A percentile compares a stretch with the other conserved stretches of the same genome.
These are phyloP conservation scores for Spinibarbus caldwelli DNA, from an alignment of 2,797 vertebrate species.

Conservation along the genomic window DNA sequence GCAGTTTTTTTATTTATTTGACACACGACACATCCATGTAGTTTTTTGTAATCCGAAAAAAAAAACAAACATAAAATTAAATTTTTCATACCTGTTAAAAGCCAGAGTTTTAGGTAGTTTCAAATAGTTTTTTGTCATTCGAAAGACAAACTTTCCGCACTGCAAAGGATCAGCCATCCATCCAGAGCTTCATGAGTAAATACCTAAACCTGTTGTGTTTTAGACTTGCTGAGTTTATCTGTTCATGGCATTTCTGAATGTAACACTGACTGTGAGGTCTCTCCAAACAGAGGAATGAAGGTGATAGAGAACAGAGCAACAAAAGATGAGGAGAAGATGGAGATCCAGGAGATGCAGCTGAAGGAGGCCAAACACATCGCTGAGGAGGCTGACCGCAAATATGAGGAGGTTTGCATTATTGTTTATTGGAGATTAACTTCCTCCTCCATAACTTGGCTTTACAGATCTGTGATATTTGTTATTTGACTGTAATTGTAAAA, in stretches of 20 bases:
- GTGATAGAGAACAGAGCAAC: slow-evolving; percentile 96
- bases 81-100: not conserved
- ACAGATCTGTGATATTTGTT: not conserved
- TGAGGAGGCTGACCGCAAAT: slow-evolving; percentile 97
- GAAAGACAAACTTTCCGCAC: not conserved
- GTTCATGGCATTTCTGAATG: not conserved
- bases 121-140: not conserved
- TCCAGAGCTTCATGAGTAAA: not conserved
- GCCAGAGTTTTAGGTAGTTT: not conserved
- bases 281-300: slow-evolving; percentile 91
- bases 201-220: too few relatives aligned
- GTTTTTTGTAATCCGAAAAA: not conserved
- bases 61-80: too few relatives aligned
- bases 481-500: not conserved
- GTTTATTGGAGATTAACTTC: not conserved
- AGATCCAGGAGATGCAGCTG: slow-evolving; percentile 97
- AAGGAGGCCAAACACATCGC: slow-evolving; percentile 98
- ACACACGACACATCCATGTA: not conserved
- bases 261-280: not conserved
- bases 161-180: not conserved
- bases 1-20: not conserved
- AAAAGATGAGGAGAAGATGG: slow-evolving; percentile 98
- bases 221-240: not conserved
- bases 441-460: not conserved
- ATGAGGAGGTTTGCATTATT: slow-evolving; percentile 86